These are phyloP conservation scores for Caenorhabditis sp. DNA, from an alignment of 2,888 invertebrate genomes.

Conservation along the genomic window DNA sequence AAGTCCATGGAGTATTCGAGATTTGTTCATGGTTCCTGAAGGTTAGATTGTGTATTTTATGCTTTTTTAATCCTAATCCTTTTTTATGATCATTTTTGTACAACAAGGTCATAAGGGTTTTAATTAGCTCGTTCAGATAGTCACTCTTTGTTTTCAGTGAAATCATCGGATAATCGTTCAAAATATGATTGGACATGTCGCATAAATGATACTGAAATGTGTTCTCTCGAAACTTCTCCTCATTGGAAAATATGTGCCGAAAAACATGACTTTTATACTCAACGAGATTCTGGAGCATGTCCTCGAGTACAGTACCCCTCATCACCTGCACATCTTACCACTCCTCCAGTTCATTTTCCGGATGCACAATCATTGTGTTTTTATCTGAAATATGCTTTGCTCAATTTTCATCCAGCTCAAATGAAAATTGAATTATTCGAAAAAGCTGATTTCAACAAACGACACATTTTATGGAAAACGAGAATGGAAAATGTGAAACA, in stretches of 20 bases:
- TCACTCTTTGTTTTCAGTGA: background rate
- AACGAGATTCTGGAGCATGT: constrained; percentile 29
- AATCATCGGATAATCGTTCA: constrained; percentile 10
- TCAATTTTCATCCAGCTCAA: constrained; percentile 38
- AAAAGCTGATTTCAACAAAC: constrained; percentile 17
- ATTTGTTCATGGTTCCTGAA: constrained; percentile 50
- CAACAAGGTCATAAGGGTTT: background rate
- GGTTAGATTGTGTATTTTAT: constrained; percentile 19
- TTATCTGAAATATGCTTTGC: constrained; percentile 26
- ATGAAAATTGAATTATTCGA: constrained; percentile 27
- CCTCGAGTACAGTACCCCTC: constrained; percentile 25
- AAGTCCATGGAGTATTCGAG: constrained; percentile 65
- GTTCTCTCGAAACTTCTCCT: constrained; percentile 15
- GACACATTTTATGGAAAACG: constrained; percentile 35
- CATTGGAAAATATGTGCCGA: constrained; percentile 35
- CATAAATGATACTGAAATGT: constrained; percentile 39
- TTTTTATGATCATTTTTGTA: background rate
- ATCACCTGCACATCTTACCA: constrained; percentile 31
- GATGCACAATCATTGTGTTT: constrained; percentile 32
- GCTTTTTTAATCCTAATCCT: background rate
- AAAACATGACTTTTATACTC: constrained; percentile 26
- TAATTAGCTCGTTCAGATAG: too few species aligned
- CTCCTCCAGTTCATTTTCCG: constrained; percentile 21
- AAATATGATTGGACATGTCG: constrained; percentile 32
- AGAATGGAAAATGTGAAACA: constrained; percentile 30